Percentiles rank a stretch among this genome's conserved stretches.
Conservation (phyloP, 1,140 invertebrate genomes). For the Drosophila sproati region DNA sequence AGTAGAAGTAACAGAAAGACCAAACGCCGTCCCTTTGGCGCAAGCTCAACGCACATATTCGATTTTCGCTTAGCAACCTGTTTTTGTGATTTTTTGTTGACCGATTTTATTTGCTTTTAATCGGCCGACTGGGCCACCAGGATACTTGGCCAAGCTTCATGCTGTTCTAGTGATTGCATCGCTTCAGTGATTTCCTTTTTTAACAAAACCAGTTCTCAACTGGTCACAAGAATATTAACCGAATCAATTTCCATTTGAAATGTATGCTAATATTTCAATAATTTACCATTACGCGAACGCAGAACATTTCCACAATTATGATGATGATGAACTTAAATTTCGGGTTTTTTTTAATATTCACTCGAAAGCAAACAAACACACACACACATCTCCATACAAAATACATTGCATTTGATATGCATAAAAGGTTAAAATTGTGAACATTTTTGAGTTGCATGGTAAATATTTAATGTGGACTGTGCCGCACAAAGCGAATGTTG, state of each 20-base stretch:
- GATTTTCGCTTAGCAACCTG: background rate
- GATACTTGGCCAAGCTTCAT: conserved; percentile 38
- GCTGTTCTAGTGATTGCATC: conserved; percentile 8
- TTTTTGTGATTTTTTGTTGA: conserved; percentile 33
- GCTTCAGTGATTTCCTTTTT: conserved; percentile 60
- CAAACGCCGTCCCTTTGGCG: background rate
- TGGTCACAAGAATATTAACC: conserved; percentile 29
- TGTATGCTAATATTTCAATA: conserved; percentile 49
- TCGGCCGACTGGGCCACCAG: conserved; percentile 52
- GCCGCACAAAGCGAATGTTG: conserved; percentile 12
- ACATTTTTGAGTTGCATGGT: conserved; percentile 51
- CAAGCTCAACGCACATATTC: background rate
- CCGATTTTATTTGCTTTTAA: conserved; percentile 77
- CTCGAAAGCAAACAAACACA: background rate
- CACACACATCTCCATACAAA: conserved; percentile 12
- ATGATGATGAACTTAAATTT: conserved; percentile 34
- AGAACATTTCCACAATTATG: conserved; percentile 22
- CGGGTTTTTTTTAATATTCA: conserved; percentile 11
- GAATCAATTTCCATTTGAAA: conserved; percentile 63
- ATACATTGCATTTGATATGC: conserved; percentile 48
- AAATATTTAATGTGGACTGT: conserved; percentile 71
- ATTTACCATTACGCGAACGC: conserved; percentile 24
- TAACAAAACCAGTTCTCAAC: conserved; percentile 44
- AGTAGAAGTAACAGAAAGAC: background rate
- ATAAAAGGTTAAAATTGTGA: conserved; percentile 30